These are phyloP conservation scores for Sisyra terminalis DNA, from an alignment of 2,888 invertebrate genomes.

Conservation along the genomic window DNA sequence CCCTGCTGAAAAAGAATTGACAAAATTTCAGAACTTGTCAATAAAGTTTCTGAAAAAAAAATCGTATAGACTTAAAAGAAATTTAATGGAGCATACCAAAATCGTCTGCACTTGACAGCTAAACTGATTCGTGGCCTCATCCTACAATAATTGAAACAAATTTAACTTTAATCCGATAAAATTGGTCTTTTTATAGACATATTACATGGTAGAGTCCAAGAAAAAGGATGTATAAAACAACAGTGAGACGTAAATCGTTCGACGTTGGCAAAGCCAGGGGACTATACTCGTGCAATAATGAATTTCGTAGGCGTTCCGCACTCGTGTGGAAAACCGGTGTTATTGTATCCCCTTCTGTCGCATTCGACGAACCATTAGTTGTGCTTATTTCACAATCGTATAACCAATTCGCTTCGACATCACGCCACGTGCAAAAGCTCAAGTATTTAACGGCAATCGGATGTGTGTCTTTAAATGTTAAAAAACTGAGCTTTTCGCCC, in stretches of 20 bases:
- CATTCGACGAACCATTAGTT: slow-evolving; percentile 7
- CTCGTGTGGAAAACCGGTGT: slow-evolving; percentile 18
- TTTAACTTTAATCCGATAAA: too few species aligned
- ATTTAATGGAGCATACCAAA: not conserved
- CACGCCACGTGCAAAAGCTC: slow-evolving; percentile 51
- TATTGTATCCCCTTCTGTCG: slow-evolving; percentile 24
- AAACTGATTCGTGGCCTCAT: not conserved
- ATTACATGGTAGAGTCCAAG: too few species aligned
- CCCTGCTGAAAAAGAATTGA: too few species aligned
- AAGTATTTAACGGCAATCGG: slow-evolving; percentile 45
- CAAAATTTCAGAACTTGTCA: too few species aligned
- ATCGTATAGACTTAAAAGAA: too few species aligned
- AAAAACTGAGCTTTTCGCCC: slow-evolving; percentile 37
- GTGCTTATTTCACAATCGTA: slow-evolving; percentile 36
- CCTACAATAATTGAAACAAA: not conserved
- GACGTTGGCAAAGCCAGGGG: slow-evolving; percentile 22
- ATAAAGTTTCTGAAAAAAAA: too few species aligned
- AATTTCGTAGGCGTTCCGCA: slow-evolving; percentile 33
- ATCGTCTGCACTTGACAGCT: not conserved
- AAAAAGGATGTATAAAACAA: too few species aligned
- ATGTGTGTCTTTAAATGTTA: slow-evolving; percentile 39
- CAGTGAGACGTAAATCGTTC: too few species aligned
- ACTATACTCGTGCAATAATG: slow-evolving; percentile 32
- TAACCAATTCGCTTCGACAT: slow-evolving; percentile 47
- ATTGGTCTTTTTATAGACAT: too few species aligned